Percentiles rank a stretch among this genome's conserved stretches.
phyloP scores from a whole-genome alignment of 1,140 invertebrate species.

The Drosophila willistoni region DNA sequence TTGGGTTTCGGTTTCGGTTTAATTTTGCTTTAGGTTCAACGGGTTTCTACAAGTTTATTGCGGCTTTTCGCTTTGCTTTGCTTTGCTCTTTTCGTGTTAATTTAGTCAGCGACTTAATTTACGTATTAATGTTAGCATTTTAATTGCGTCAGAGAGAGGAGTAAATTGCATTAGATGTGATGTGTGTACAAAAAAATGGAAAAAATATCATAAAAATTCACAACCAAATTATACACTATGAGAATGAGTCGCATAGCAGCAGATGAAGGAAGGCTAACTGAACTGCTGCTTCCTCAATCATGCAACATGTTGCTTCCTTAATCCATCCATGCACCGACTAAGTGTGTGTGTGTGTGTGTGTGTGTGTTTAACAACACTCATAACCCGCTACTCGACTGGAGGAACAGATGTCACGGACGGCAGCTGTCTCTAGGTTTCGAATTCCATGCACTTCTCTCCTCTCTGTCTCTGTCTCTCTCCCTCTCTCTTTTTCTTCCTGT shows the following conservation, averaged over 20 bases:
- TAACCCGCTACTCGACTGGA: constrained; percentile 43
- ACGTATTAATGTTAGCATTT: constrained; percentile 57
- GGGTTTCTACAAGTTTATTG: constrained; percentile 14
- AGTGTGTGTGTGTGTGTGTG: constrained; percentile 4
- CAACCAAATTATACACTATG: constrained; percentile 39
- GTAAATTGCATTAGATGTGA: constrained; percentile 29
- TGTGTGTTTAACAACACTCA: constrained; percentile 11
- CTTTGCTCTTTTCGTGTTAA: constrained; percentile 40
- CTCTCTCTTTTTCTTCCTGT: not conserved
- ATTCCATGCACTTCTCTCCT: constrained; percentile 19
- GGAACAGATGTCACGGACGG: constrained; percentile 54
- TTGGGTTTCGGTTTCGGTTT: constrained; percentile 27
- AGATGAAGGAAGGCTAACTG: constrained; percentile 38
- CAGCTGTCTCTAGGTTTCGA: constrained; percentile 43
- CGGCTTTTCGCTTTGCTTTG: constrained; percentile 15
- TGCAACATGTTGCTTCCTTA: constrained; percentile 71
- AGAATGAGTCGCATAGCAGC: constrained; percentile 21
- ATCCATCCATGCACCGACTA: constrained; percentile 19
- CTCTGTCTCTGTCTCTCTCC: not conserved
- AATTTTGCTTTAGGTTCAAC: constrained; percentile 3
- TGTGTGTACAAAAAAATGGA: constrained; percentile 23
- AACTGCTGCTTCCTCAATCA: constrained; percentile 65
- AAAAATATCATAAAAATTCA: constrained; percentile 40
- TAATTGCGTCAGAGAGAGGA: constrained; percentile 51
- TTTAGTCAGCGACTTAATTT: constrained; percentile 56